Percentiles rank a stretch among this genome's conserved stretches.
phyloP scores from a whole-genome alignment of 1,140 invertebrate genomes.

The Gryon sp. region DNA sequence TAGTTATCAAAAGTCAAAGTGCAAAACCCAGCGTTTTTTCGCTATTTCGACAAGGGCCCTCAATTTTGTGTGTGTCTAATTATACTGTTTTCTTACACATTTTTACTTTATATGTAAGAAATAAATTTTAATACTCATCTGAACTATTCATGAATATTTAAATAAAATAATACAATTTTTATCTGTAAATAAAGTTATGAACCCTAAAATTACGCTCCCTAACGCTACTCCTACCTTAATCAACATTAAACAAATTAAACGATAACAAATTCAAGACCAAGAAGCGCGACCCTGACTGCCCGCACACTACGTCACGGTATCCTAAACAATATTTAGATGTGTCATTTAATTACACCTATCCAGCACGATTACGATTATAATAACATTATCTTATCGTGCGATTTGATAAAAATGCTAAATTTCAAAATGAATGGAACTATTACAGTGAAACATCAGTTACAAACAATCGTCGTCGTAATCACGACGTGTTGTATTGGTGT shows the following conservation, averaged over 20 bases:
- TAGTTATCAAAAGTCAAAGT: no score
- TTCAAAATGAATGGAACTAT: background rate
- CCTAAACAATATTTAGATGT: constrained; percentile 1
- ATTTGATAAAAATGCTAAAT: constrained; percentile 10
- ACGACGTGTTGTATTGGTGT: background rate
- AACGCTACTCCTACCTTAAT: no score
- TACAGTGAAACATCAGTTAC: background rate
- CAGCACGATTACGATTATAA: constrained; percentile 4
- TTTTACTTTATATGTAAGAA: no score
- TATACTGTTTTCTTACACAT: no score
- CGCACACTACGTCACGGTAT: background rate
- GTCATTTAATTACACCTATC: constrained; percentile 24
- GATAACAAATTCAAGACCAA: constrained; percentile 3
- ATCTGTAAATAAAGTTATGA: no score
- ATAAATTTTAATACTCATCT: no score
- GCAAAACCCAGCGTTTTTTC: no score
- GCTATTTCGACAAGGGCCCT: no score
- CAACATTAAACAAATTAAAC: background rate
- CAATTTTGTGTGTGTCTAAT: no score
- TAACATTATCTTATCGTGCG: constrained; percentile 31
- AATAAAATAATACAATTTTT: no score
- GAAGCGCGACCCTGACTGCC: constrained; percentile 14
- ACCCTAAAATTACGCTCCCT: no score
- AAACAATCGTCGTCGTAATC: background rate
- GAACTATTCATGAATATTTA: no score